phyloP scores from a whole-genome alignment of 1,140 invertebrate genomes.

The Psilanteris sp. region DNA sequence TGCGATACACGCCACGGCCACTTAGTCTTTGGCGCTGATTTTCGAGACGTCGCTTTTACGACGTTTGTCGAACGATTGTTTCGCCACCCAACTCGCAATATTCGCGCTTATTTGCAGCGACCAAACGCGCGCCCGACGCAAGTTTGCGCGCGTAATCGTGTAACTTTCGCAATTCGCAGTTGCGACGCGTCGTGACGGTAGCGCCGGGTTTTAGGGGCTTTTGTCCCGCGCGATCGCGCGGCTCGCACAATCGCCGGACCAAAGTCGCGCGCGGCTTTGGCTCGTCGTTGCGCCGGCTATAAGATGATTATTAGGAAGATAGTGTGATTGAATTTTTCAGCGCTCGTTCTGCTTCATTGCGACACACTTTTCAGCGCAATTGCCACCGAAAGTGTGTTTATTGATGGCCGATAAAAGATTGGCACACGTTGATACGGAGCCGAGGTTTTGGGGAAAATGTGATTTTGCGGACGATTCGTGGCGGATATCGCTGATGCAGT shows the following conservation, averaged over 20 bases:
- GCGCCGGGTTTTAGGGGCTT: constrained; percentile 4
- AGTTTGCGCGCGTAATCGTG: constrained; percentile 19
- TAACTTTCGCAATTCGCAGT: constrained; percentile 36
- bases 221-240: too few species aligned
- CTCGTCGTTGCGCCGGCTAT: too few species aligned
- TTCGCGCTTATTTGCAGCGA: not conserved
- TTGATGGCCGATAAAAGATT: constrained; percentile 38
- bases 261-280: too few species aligned
- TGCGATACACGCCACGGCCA: constrained; percentile 47
- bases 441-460: not conserved
- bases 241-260: too few species aligned
- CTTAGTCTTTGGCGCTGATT: constrained; percentile 46
- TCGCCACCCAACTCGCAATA: constrained; percentile 8
- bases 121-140: not conserved
- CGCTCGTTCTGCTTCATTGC: constrained; percentile 4
- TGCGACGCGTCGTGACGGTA: not conserved
- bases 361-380: constrained; percentile 14
- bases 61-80: constrained; percentile 36
- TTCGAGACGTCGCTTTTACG: constrained; percentile 28
- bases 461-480: constrained; percentile 19
- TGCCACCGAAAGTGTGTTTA: constrained; percentile 11
- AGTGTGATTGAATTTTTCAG: constrained; percentile 45
- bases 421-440: constrained; percentile 4
- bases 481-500: too few species aligned
- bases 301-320: constrained; percentile 21